A percentile compares a stretch with the other conserved stretches of the same genome.
phyloP scores from a whole-genome alignment of 2,113 vertebrate species.

The Tragelaphus imberbis region DNA sequence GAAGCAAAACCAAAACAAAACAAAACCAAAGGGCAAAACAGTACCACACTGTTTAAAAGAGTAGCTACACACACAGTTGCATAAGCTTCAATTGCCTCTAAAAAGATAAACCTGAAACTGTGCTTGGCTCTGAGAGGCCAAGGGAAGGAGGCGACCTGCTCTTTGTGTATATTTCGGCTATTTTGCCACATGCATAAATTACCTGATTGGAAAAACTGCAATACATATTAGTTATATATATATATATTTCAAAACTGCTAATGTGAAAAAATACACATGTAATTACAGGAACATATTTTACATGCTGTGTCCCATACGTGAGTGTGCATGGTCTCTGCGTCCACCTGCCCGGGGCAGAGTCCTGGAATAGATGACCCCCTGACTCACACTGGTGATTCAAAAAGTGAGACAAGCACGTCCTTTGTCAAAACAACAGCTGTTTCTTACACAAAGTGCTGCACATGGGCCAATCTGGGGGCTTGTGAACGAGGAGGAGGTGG shows the following conservation, averaged over 20 bases:
- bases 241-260: neutral
- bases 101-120: neutral
- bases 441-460: neutral
- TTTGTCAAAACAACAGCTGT: slow-evolving; percentile 37
- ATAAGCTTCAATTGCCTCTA: neutral
- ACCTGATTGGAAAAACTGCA: neutral
- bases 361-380: slow-evolving; percentile 5
- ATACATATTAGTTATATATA: neutral
- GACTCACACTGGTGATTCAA: neutral
- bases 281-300: neutral
- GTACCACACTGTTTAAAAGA: neutral
- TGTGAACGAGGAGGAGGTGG: neutral
- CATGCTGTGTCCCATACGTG: neutral
- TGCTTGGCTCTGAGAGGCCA: neutral
- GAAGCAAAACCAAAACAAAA: neutral
- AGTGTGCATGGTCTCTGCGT: neutral
- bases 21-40: neutral
- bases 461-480: neutral
- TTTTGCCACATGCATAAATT: neutral
- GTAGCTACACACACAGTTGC: neutral
- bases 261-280: neutral
- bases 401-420: neutral
- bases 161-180: neutral
- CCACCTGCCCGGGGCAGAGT: slow-evolving; percentile 13
- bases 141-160: accelerated